Conservation (phyloP, 2,888 invertebrate species). For the Yponomeuta evonymella region DNA sequence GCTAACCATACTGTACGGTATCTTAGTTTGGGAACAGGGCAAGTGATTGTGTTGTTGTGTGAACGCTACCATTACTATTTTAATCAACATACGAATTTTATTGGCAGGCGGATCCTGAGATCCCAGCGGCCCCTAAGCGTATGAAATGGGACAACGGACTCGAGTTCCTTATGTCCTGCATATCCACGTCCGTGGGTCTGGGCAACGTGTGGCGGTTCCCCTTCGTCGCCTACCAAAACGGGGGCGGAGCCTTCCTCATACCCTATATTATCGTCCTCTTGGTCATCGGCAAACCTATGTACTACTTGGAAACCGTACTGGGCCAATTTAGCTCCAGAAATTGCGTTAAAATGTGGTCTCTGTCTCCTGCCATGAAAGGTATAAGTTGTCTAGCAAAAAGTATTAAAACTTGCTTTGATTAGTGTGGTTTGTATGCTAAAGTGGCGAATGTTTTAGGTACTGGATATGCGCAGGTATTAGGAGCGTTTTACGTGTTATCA, state of each 20-base stretch:
- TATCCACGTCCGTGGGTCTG: slow-evolving; percentile 82
- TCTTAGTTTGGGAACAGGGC: too few species aligned
- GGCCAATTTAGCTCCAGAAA: slow-evolving; percentile 91
- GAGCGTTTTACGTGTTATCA: slow-evolving; percentile 79
- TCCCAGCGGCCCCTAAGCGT: slow-evolving; percentile 30
- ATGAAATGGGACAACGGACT: slow-evolving; percentile 79
- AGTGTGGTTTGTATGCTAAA: background rate
- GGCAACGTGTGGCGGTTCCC: slow-evolving; percentile 83
- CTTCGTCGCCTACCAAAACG: slow-evolving; percentile 80
- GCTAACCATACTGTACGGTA: too few species aligned
- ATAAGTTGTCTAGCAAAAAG: too few species aligned
- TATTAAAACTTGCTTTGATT: background rate
- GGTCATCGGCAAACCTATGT: slow-evolving; percentile 86
- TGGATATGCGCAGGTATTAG: slow-evolving; percentile 81
- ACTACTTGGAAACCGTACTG: slow-evolving; percentile 87
- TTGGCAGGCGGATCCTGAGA: slow-evolving; percentile 6
- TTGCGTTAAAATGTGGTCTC: slow-evolving; percentile 82
- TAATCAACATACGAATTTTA: background rate
- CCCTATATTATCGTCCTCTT: slow-evolving; percentile 83
- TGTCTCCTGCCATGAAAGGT: slow-evolving; percentile 87
- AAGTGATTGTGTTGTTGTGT: too few species aligned
- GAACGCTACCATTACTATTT: background rate
- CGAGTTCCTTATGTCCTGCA: slow-evolving; percentile 86
- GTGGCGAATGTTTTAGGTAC: slow-evolving; percentile 66
- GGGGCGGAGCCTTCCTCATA: slow-evolving; percentile 84